These are phyloP conservation scores for Ianthella basta DNA, from an alignment of 37 sponge, comb jelly and placozoan genomes.

Conservation along the genomic window DNA sequence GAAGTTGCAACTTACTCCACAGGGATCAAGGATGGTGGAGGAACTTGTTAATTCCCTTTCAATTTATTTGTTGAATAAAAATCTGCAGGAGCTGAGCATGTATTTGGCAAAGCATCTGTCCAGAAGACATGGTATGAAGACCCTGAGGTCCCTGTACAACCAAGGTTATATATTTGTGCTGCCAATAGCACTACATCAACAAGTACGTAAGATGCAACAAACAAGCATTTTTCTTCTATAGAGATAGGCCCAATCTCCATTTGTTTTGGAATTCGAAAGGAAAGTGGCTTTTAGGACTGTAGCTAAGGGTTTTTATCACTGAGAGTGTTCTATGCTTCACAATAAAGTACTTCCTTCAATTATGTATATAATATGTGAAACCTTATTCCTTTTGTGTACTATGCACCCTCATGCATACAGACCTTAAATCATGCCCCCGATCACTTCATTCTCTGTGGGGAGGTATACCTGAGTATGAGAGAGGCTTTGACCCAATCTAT, in stretches of 20 bases:
- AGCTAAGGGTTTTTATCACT: too few species aligned
- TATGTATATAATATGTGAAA: too few species aligned
- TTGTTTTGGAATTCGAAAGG: too few species aligned
- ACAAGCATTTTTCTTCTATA: too few species aligned
- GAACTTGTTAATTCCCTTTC: constrained; percentile 9
- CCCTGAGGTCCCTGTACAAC: constrained; percentile 36
- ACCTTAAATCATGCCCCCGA: neutral
- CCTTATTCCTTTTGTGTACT: too few species aligned
- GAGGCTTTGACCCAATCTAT: neutral
- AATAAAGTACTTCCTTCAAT: too few species aligned
- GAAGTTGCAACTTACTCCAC: constrained; percentile 25
- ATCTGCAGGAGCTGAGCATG: neutral
- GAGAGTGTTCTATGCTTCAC: too few species aligned
- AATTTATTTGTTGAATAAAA: constrained; percentile 25
- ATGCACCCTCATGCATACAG: too few species aligned
- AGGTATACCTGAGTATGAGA: neutral
- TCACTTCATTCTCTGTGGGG: neutral
- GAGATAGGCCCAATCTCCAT: too few species aligned
- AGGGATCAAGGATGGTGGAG: constrained; percentile 19
- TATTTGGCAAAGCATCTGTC: constrained; percentile 68
- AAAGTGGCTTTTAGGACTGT: too few species aligned
- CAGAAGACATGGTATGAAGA: constrained; percentile 55
- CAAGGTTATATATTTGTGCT: constrained; percentile 12
- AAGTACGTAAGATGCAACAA: too few species aligned
- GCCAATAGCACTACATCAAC: neutral